Conservation (phyloP, 2,888 invertebrate species). For the Cephonodes hylas region DNA sequence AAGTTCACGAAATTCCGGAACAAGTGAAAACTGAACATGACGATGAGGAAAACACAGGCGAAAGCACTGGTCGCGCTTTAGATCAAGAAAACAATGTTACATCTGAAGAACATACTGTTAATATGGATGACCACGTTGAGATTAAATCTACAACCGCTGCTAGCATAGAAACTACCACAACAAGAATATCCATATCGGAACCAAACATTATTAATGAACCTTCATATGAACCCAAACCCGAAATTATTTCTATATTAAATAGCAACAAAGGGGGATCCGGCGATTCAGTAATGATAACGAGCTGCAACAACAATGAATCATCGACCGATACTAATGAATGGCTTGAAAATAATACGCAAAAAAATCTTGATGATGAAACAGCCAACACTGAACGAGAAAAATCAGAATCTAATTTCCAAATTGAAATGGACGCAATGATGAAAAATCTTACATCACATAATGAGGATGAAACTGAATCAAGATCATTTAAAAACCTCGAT, state of each 20-base stretch:
- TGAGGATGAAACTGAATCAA: constrained; percentile 42
- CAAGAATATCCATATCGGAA: constrained; percentile 45
- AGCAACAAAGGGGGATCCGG: constrained; percentile 26
- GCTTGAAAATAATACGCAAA: constrained; percentile 42
- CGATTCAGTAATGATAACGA: constrained; percentile 14
- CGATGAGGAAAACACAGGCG: constrained; percentile 19
- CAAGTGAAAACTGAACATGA: constrained; percentile 15
- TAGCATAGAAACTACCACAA: constrained; percentile 37
- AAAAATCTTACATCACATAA: constrained; percentile 28
- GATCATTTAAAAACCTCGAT: constrained; percentile 50
- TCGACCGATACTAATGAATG: constrained; percentile 49
- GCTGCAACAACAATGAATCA: constrained; percentile 25
- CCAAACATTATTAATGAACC: constrained; percentile 48
- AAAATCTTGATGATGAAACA: constrained; percentile 20
- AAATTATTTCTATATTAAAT: constrained; percentile 48
- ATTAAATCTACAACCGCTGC: constrained; percentile 25
- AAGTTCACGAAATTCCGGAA: not conserved
- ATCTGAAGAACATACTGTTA: constrained; percentile 31
- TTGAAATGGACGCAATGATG: constrained; percentile 26
- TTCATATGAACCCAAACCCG: constrained; percentile 51
- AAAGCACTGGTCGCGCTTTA: not conserved
- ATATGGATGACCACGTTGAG: constrained; percentile 30
- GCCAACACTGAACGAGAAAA: constrained; percentile 21
- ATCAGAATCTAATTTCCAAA: constrained; percentile 17
- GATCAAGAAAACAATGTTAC: constrained; percentile 18